Percentiles rank a stretch among this genome's conserved stretches.
Conservation (phyloP, 2,113 vertebrate species). For the Picathartes gymnocephalus region DNA sequence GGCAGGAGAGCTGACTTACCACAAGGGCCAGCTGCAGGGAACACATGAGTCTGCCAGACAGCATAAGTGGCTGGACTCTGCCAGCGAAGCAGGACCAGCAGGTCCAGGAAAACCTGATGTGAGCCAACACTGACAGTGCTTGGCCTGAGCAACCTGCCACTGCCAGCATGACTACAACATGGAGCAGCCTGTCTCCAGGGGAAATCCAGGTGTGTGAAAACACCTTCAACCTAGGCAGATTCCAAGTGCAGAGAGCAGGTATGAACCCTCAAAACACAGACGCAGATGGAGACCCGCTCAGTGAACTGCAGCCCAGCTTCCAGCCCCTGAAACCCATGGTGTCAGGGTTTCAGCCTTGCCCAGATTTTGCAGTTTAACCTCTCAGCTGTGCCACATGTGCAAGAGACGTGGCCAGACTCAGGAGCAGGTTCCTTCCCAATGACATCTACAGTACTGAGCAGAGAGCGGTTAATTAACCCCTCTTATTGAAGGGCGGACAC, state of each 20-base stretch:
- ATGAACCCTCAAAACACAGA: neutral
- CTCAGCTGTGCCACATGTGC: accelerated
- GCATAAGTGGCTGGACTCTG: neutral
- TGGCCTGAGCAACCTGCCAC: neutral
- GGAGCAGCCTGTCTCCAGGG: neutral
- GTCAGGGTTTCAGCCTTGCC: neutral
- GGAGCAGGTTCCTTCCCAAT: neutral
- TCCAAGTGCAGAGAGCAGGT: neutral
- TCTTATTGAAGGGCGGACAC: conserved; percentile 50
- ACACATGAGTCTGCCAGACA: neutral
- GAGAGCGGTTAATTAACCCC: conserved; percentile 61
- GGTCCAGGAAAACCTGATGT: neutral
- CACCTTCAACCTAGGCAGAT: neutral
- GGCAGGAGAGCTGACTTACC: neutral
- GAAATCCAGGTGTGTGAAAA: neutral
- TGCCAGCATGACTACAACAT: accelerated
- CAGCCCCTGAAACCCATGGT: accelerated
- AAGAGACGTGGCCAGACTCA: neutral
- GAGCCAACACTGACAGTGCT: neutral
- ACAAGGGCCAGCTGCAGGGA: neutral
- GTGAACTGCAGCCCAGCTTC: neutral
- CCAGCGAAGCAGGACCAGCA: neutral
- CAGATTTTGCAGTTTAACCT: neutral
- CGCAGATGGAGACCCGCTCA: neutral
- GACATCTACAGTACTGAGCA: neutral